phyloP scores from a whole-genome alignment of 2,113 vertebrate genomes.

The Otolemur garnettii region DNA sequence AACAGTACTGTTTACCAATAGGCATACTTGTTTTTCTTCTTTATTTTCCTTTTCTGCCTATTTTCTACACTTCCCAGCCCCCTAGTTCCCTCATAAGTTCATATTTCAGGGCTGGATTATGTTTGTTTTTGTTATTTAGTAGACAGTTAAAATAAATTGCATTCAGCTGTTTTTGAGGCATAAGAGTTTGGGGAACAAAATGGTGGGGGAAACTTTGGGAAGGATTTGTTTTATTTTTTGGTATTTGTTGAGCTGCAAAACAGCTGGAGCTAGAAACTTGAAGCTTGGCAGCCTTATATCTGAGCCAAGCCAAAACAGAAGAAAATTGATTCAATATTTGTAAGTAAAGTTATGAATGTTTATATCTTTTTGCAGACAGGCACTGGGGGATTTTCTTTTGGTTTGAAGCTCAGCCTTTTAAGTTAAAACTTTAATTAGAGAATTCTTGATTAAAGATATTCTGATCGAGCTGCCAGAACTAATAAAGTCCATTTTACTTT shows the following conservation, averaged over 20 bases:
- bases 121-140: constrained; percentile 59
- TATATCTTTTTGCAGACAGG: constrained; percentile 66
- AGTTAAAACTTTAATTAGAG: constrained; percentile 73
- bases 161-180: constrained; percentile 69
- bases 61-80: not conserved
- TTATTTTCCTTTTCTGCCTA: constrained; percentile 49
- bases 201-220: not conserved
- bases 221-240: constrained; percentile 46
- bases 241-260: constrained; percentile 68
- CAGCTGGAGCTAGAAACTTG: constrained; percentile 72
- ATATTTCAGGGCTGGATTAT: constrained; percentile 30
- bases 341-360: constrained; percentile 71
- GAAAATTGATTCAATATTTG: constrained; percentile 73
- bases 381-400: constrained; percentile 61
- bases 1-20: not conserved
- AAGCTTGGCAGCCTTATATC: constrained; percentile 61
- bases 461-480: constrained; percentile 41
- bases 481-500: constrained; percentile 58
- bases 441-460: constrained; percentile 60
- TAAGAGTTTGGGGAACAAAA: constrained; percentile 6
- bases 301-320: constrained; percentile 68
- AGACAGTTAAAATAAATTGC: constrained; percentile 66
- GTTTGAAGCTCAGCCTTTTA: constrained; percentile 59
- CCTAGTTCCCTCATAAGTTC: not conserved
- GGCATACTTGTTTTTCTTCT: not conserved